Evolutionary conservation across 2,113 vertebrate genomes (phyloP).

Genomic region (Odocoileus hemionus): DNA sequence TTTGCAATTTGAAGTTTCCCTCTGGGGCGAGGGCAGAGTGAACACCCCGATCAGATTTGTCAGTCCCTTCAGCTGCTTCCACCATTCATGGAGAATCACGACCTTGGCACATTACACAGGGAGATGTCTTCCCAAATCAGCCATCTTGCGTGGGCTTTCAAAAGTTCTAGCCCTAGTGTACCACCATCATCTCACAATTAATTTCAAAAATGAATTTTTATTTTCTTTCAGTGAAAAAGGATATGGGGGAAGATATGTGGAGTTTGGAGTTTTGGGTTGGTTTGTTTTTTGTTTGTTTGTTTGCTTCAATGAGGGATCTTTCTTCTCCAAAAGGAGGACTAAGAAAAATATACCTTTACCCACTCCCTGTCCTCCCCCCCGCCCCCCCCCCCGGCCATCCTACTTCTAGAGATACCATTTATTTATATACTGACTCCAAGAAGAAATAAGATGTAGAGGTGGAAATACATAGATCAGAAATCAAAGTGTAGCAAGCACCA

Average conservation of each 20-base stretch:
- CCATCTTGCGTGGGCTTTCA: neutral
- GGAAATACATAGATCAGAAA: neutral
- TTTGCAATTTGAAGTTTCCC: slow-evolving; percentile 4
- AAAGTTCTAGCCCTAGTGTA: neutral
- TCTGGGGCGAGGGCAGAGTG: neutral
- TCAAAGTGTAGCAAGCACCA: neutral
- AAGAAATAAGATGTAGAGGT: neutral
- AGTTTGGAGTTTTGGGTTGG: neutral
- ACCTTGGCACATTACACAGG: neutral
- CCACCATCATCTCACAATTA: neutral
- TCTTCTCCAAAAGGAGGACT: neutral
- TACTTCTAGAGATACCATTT: neutral
- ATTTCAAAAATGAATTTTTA: neutral
- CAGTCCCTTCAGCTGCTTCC: neutral
- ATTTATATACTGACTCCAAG: slow-evolving; percentile 1
- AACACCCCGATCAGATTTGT: neutral
- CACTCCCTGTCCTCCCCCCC: neutral
- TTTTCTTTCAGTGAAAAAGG: slow-evolving; percentile 1
- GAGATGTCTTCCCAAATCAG: neutral
- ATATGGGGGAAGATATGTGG: neutral
- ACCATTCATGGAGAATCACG: neutral
- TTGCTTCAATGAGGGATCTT: neutral
- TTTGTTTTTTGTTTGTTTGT: neutral
- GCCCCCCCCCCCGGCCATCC: neutral
- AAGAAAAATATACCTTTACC: neutral